Base-by-base conservation (phyloP, 2,113 vertebrate species). In the Phaethon lepturus region DNA sequence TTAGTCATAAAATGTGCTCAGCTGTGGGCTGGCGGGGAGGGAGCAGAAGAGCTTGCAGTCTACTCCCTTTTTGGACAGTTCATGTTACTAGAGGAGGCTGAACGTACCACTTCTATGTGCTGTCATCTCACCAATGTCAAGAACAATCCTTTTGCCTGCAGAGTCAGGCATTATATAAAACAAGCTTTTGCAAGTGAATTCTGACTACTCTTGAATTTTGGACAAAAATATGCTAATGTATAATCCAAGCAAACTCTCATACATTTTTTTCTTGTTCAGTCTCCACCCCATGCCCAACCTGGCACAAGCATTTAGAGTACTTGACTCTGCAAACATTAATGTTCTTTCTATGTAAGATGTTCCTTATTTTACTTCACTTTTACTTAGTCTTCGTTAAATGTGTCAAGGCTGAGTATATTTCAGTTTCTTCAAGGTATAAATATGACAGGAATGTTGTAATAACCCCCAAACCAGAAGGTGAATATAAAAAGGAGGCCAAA, bases 331-430 rank as follows among this genome's bases (percentile, higher is more conserved):
- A 81, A 89, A 82, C 38, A 5, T 15, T 31, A 76, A 7, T 25
- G 45, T 85, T 91, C 72, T 66, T 86, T 58, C 40, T 53, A 0
- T 29, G 40, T 45, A 62, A 49, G 59, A 62, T 85, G 66, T 68
- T 94, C 81, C 66, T 85, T 85, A 73, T 69, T 87, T 93, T 78
- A 85, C 74, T 94, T 93, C 69, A 66, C n/a, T n/a, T n/a, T n/a
- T n/a, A n/a, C n/a, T 87, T 90, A 86, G 50, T 42, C 47, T 80
- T 73, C 69, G 62, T 73, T 94, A 82, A 55, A 71, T 47, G 22
- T 50, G 59, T 88, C 45, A 73, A 74, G 50, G 50, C 85, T 38
- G 45, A 83, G 66, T 66, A 26, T 55, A 73, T 82, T 87, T 72
- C 58, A 81, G 38, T 91, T 89, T 95, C 81, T 91, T 90, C 67